Evolutionary conservation across 2,113 vertebrate genomes (phyloP).

Genomic region (Pseudorectes ferrugineus): DNA sequence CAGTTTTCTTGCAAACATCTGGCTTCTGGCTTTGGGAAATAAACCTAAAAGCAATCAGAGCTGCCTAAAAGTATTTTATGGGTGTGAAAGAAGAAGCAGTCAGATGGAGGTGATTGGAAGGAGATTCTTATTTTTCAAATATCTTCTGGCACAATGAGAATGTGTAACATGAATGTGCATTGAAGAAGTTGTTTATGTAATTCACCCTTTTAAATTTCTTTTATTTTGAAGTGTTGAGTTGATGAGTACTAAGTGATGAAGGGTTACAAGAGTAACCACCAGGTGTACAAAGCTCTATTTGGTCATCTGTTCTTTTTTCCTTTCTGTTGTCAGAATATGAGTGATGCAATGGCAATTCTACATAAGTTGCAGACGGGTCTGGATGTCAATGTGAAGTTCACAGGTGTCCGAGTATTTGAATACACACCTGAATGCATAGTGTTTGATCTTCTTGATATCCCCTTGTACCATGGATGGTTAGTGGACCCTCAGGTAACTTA

Average conservation of each 20-base stretch:
- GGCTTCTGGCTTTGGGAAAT: background rate
- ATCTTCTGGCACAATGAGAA: background rate
- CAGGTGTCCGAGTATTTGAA: slow-evolving; percentile 94
- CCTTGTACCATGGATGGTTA: slow-evolving; percentile 97
- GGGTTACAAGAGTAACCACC: background rate
- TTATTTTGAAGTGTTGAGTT: background rate
- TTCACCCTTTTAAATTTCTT: background rate
- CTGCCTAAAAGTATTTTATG: background rate
- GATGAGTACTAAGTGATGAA: background rate
- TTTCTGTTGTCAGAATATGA: slow-evolving; percentile 87
- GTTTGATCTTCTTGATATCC: slow-evolving; percentile 97
- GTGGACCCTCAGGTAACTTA: slow-evolving; percentile 92
- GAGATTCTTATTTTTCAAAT: background rate
- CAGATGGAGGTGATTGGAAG: background rate
- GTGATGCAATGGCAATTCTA: slow-evolving; percentile 95
- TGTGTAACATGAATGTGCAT: background rate
- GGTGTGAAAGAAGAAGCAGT: background rate
- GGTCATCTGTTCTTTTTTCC: background rate
- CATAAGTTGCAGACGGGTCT: slow-evolving; percentile 97
- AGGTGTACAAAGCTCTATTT: background rate
- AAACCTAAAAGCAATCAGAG: background rate
- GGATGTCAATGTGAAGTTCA: slow-evolving; percentile 98
- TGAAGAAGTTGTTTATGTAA: background rate
- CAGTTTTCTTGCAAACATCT: background rate
- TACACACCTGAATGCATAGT: slow-evolving; percentile 99